phyloP scores from a whole-genome alignment of 1,140 invertebrate species.

The Choristoneura fumiferana region DNA sequence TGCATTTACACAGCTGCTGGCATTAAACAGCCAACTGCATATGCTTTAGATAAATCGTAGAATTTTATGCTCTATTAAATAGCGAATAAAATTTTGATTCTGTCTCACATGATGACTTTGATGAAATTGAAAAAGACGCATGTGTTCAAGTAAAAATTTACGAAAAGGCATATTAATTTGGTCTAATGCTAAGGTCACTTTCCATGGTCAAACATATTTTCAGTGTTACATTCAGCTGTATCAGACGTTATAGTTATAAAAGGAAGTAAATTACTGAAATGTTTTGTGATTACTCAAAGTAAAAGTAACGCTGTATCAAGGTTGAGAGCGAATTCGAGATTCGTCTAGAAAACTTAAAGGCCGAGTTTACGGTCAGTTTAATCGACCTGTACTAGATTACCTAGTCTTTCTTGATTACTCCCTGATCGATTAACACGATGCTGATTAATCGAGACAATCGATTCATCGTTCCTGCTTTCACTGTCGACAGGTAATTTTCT shows the following conservation, averaged over 20 bases:
- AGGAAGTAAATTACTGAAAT: too few species aligned
- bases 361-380: constrained; percentile 24
- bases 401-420: constrained; percentile 21
- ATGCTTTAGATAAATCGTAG: not conserved
- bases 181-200: not conserved
- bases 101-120: not conserved
- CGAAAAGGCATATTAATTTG: not conserved
- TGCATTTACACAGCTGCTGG: constrained; percentile 38
- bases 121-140: not conserved
- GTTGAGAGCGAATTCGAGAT: not conserved
- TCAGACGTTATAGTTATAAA: not conserved
- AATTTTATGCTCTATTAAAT: not conserved
- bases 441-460: constrained; percentile 28
- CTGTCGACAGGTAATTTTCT: constrained; percentile 29
- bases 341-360: constrained; percentile 15
- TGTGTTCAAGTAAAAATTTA: not conserved
- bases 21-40: not conserved
- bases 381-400: constrained; percentile 23
- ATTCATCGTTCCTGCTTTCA: constrained; percentile 44
- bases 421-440: constrained; percentile 31
- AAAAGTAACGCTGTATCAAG: not conserved
- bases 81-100: not conserved
- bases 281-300: too few species aligned
- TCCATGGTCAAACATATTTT: not conserved
- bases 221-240: not conserved